Evolutionary conservation across 2,797 vertebrate genomes (phyloP).

Genomic region (Diplodus sargus): DNA sequence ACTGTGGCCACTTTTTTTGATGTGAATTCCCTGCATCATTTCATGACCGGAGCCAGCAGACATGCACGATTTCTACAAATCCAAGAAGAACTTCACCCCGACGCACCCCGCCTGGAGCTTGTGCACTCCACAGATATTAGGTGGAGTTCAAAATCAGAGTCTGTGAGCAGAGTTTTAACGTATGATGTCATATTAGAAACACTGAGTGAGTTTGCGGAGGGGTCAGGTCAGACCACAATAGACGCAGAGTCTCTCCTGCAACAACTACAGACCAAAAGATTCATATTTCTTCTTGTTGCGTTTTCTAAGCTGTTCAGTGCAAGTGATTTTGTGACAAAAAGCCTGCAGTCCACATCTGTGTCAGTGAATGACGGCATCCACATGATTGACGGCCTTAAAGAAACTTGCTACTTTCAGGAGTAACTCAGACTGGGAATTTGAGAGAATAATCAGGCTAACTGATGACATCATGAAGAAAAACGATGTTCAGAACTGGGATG

Average conservation of each 20-base stretch:
- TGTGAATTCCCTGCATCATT: too few species aligned
- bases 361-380: background rate
- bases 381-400: background rate
- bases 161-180: too few species aligned
- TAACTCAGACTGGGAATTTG: background rate
- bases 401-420: background rate
- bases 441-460: background rate
- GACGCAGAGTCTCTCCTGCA: background rate
- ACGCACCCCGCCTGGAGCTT: background rate
- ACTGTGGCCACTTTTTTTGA: too few species aligned
- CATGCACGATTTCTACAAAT: background rate
- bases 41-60: too few species aligned
- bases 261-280: background rate
- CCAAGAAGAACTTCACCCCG: background rate
- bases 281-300: background rate
- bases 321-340: background rate
- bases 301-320: constrained; percentile 7
- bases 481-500: background rate
- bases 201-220: background rate
- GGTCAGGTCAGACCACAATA: background rate
- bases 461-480: constrained; percentile 1
- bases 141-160: background rate
- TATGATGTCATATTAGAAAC: background rate
- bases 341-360: constrained; percentile 3
- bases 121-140: constrained; percentile 2